Conservation (phyloP, 2,888 invertebrate species). For the Drosophila mimica region DNA sequence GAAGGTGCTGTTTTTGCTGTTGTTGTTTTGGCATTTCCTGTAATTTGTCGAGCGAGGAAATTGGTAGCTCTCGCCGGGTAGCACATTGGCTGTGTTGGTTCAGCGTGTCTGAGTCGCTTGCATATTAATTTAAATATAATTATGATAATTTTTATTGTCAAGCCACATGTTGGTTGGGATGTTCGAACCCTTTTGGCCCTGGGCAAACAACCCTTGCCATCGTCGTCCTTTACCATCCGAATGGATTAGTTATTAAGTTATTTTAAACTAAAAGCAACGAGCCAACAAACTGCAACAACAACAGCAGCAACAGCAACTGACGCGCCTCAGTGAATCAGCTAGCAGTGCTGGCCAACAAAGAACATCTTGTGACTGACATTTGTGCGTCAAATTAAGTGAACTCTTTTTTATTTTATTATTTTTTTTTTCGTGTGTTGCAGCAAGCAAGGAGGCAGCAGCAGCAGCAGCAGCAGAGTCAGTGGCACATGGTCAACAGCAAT, state of each 20-base stretch:
- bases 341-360: slow-evolving; percentile 18
- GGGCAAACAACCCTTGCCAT: slow-evolving; percentile 59
- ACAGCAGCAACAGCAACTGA: slow-evolving; percentile 53
- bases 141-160: slow-evolving; percentile 80
- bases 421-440: slow-evolving; percentile 6
- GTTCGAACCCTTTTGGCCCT: slow-evolving; percentile 37
- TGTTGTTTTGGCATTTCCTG: slow-evolving; percentile 69
- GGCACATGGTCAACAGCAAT: slow-evolving; percentile 70
- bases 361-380: slow-evolving; percentile 74
- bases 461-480: slow-evolving; percentile 30
- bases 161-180: slow-evolving; percentile 65
- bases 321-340: slow-evolving; percentile 50
- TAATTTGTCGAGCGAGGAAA: slow-evolving; percentile 74
- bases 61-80: slow-evolving; percentile 50
- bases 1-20: slow-evolving; percentile 25
- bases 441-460: slow-evolving; percentile 28
- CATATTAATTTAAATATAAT: slow-evolving; percentile 80
- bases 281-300: slow-evolving; percentile 42
- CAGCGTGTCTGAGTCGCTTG: slow-evolving; percentile 44
- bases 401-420: slow-evolving; percentile 52
- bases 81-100: slow-evolving; percentile 13
- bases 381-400: slow-evolving; percentile 80
- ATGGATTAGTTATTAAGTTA: slow-evolving; percentile 80
- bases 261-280: slow-evolving; percentile 69
- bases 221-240: slow-evolving; percentile 53